Evolutionary conservation across 2,797 vertebrate genomes (phyloP).

Genomic region (Hemitrygon akajei): DNA sequence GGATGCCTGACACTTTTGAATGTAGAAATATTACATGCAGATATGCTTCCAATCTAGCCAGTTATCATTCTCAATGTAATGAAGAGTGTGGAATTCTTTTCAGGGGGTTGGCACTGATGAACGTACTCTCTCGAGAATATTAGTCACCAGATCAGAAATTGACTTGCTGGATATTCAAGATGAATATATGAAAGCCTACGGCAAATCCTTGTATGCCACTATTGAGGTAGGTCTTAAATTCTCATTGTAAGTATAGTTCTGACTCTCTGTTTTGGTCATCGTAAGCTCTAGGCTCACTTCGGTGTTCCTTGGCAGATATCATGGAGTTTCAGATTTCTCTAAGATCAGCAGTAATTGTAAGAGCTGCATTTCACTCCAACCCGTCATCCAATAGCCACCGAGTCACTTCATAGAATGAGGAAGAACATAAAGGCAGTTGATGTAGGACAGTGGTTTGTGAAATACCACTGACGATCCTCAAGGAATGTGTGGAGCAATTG

Average conservation of each 20-base stretch:
- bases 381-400: not conserved
- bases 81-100: conserved; percentile 21
- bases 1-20: not conserved
- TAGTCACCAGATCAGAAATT: conserved; percentile 73
- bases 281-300: not conserved
- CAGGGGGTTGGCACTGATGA: conserved; percentile 77
- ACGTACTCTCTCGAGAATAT: conserved; percentile 65
- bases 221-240: conserved; percentile 61
- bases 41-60: not conserved
- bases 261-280: not conserved
- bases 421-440: not conserved
- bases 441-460: not conserved
- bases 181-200: conserved; percentile 74
- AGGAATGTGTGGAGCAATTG: no score
- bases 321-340: not conserved
- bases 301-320: not conserved
- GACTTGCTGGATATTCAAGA: conserved; percentile 75
- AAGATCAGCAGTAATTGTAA: not conserved
- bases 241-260: not conserved
- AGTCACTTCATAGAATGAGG: not conserved
- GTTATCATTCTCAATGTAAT: not conserved
- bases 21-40: not conserved
- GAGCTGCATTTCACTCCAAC: not conserved
- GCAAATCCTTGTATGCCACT: conserved; percentile 61
- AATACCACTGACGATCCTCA: not conserved